phyloP scores from a whole-genome alignment of 2,888 invertebrate species.

The Lasioglossum zephyrum region DNA sequence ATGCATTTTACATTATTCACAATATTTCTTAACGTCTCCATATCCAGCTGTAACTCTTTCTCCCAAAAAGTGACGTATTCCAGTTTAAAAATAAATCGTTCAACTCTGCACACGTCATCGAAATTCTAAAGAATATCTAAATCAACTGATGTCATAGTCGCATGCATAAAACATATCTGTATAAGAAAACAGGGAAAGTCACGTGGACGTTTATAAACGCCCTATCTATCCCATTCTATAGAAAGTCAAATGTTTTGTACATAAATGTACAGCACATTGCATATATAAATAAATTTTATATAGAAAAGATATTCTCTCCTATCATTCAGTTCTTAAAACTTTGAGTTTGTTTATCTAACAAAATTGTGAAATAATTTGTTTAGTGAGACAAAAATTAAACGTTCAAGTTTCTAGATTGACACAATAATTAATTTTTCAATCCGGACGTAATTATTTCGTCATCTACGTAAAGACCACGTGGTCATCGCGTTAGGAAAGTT shows the following conservation, averaged over 20 bases:
- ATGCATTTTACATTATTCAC: neutral
- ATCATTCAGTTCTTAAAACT: neutral
- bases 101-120: neutral
- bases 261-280: neutral
- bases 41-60: neutral
- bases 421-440: neutral
- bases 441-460: neutral
- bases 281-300: neutral
- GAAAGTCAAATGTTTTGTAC: neutral
- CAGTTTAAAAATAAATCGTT: neutral
- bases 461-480: no score
- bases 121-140: neutral
- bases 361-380: neutral
- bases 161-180: neutral
- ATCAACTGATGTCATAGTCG: neutral
- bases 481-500: neutral
- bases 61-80: neutral
- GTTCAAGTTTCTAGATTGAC: neutral
- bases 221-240: no score
- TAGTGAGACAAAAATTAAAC: neutral
- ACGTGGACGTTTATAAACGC: neutral
- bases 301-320: neutral
- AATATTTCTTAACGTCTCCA: neutral
- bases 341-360: neutral
- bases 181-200: neutral